A percentile compares a stretch with the other conserved stretches of the same genome.
Conservation (phyloP, 1,140 invertebrate genomes). For the Dinoponera quadriceps region DNA sequence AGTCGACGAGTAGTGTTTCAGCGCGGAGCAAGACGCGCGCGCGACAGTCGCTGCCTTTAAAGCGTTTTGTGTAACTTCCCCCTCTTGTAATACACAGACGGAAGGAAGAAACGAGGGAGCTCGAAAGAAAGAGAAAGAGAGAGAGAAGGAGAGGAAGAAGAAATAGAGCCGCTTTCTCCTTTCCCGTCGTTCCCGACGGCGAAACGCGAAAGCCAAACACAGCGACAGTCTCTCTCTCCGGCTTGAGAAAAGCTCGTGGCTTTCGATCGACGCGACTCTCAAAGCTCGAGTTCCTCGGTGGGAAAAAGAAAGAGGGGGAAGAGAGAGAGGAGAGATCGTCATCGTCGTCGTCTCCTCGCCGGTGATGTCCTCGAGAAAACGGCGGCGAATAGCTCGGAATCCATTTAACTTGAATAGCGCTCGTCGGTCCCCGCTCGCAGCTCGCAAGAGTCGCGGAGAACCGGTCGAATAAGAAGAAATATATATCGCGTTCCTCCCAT, state of each 20-base stretch:
- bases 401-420: slow-evolving; percentile 66
- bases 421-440: slow-evolving; percentile 39
- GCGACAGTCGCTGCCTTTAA: slow-evolving; percentile 29
- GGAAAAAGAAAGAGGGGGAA: slow-evolving; percentile 16
- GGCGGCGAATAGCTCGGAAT: slow-evolving; percentile 51
- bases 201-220: slow-evolving; percentile 53
- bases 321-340: slow-evolving; percentile 6
- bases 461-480: slow-evolving; percentile 54
- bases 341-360: not conserved
- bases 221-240: slow-evolving; percentile 25
- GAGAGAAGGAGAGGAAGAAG: not conserved
- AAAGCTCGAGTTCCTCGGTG: slow-evolving; percentile 36
- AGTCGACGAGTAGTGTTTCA: slow-evolving; percentile 29
- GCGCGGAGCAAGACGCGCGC: not conserved
- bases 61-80: slow-evolving; percentile 19
- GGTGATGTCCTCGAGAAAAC: slow-evolving; percentile 47
- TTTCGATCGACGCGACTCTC: slow-evolving; percentile 44
- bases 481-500: slow-evolving; percentile 44
- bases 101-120: not conserved
- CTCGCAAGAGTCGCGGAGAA: slow-evolving; percentile 53
- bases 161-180: slow-evolving; percentile 5
- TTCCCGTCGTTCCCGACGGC: slow-evolving; percentile 14
- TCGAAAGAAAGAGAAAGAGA: not conserved
- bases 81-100: slow-evolving; percentile 23
- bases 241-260: slow-evolving; percentile 40